phyloP scores from a whole-genome alignment of 2,113 vertebrate species.

The pig (Sus scrofa) region DNA sequence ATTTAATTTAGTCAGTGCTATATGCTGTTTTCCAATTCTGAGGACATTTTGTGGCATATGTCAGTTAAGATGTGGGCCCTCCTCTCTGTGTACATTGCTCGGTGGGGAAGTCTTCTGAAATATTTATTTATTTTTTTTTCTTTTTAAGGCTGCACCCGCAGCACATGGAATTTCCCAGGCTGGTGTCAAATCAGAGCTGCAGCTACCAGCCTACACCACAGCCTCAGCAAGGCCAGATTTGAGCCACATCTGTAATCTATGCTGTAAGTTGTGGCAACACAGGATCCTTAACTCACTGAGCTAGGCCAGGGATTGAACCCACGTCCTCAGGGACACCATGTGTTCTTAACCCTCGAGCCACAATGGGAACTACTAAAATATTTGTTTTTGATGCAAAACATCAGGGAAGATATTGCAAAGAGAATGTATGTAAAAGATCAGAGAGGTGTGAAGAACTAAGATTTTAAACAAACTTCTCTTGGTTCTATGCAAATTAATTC shows the following conservation, averaged over 20 bases:
- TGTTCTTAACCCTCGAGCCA: too few species aligned
- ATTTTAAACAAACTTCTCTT: constrained; percentile 65
- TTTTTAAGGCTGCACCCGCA: too few species aligned
- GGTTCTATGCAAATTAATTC: constrained; percentile 62
- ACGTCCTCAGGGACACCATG: too few species aligned
- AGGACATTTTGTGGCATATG: neutral
- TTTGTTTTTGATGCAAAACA: constrained; percentile 44
- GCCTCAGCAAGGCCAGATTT: too few species aligned
- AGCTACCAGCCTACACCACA: too few species aligned
- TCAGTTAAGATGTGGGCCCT: neutral
- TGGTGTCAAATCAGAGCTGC: too few species aligned
- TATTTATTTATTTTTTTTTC: neutral
- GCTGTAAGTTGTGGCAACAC: too few species aligned
- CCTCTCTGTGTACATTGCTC: neutral
- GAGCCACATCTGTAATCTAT: too few species aligned
- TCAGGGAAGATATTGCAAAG: neutral
- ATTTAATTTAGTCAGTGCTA: neutral
- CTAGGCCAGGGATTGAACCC: too few species aligned
- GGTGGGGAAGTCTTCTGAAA: neutral
- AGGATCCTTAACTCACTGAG: too few species aligned
- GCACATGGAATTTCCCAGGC: too few species aligned
- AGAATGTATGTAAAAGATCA: constrained; percentile 15
- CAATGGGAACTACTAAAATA: neutral
- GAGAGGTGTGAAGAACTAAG: constrained; percentile 57
- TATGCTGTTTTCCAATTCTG: neutral